Evolutionary conservation across 2,888 invertebrate species (phyloP).

Genomic region (Platyscelio sp.): DNA sequence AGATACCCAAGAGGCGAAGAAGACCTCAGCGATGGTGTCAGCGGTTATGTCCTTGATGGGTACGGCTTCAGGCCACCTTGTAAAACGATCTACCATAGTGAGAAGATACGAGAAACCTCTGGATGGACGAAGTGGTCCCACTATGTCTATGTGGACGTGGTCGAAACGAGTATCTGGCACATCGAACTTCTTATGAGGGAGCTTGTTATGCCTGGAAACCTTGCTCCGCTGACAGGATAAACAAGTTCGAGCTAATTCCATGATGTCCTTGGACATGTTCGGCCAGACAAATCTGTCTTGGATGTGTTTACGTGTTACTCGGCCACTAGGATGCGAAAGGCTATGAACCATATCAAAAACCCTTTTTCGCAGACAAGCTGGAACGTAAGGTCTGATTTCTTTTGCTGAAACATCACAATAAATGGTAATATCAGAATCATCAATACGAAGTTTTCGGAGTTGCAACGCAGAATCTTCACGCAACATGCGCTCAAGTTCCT

Average conservation of each 20-base stretch:
- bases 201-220: slow-evolving; percentile 74
- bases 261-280: slow-evolving; percentile 74
- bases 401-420: slow-evolving; percentile 60
- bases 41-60: slow-evolving; percentile 44
- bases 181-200: slow-evolving; percentile 69
- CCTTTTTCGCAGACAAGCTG: slow-evolving; percentile 53
- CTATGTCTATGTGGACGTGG: slow-evolving; percentile 84
- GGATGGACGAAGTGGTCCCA: slow-evolving; percentile 82
- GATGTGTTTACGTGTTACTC: slow-evolving; percentile 70
- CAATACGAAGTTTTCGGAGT: slow-evolving; percentile 10
- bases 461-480: slow-evolving; percentile 15
- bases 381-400: slow-evolving; percentile 71
- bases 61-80: slow-evolving; percentile 67
- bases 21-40: slow-evolving; percentile 73
- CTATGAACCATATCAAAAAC: slow-evolving; percentile 64
- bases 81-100: slow-evolving; percentile 78
- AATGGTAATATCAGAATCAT: slow-evolving; percentile 21
- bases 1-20: slow-evolving; percentile 80
- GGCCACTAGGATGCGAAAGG: slow-evolving; percentile 70
- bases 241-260: slow-evolving; percentile 77
- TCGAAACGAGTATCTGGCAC: slow-evolving; percentile 78
- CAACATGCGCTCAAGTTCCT: slow-evolving; percentile 14
- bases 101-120: slow-evolving; percentile 78
- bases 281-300: slow-evolving; percentile 76
- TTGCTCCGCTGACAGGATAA: slow-evolving; percentile 79